Evolutionary conservation across 2,888 invertebrate species (phyloP).

Genomic region (Plutella xylostella): DNA sequence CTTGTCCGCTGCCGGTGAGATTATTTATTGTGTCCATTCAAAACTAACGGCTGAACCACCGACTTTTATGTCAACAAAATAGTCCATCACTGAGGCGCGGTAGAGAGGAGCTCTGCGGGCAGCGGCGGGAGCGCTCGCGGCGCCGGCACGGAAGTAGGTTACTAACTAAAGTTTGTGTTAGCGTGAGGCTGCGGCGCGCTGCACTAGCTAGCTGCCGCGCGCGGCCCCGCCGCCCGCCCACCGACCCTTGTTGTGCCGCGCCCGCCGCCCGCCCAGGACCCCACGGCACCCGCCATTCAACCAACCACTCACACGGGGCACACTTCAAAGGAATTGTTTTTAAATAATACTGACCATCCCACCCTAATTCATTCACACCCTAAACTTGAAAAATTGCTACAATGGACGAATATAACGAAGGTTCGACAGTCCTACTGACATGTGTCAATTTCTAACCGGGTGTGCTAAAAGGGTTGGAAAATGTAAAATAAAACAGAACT

Average conservation of each 20-base stretch:
- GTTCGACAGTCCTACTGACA: too few relatives aligned
- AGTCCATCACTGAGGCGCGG: constrained; percentile 55
- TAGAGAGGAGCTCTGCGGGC: constrained; percentile 36
- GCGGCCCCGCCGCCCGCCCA: constrained; percentile 32
- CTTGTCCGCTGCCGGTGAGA: constrained; percentile 29
- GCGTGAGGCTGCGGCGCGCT: constrained; percentile 67
- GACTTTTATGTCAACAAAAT: constrained; percentile 23
- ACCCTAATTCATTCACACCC: too few relatives aligned
- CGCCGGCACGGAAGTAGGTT: constrained; percentile 70
- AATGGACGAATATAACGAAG: too few relatives aligned
- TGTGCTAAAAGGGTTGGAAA: too few relatives aligned
- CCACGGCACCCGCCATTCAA: neutral
- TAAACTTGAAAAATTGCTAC: too few relatives aligned
- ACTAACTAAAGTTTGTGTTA: constrained; percentile 70
- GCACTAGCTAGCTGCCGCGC: constrained; percentile 40
- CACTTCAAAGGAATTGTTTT: too few relatives aligned
- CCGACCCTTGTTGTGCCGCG: constrained; percentile 43
- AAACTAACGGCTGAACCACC: constrained; percentile 26
- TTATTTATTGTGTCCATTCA: constrained; percentile 46
- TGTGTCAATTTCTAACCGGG: too few relatives aligned
- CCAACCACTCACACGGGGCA: too few relatives aligned
- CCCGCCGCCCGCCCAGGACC: constrained; percentile 24
- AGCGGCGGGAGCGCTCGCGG: constrained; percentile 37
- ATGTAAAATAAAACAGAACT: too few relatives aligned
- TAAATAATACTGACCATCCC: too few relatives aligned